Base-by-base conservation (phyloP, 2,113 vertebrate species). In the Murina feae region DNA sequence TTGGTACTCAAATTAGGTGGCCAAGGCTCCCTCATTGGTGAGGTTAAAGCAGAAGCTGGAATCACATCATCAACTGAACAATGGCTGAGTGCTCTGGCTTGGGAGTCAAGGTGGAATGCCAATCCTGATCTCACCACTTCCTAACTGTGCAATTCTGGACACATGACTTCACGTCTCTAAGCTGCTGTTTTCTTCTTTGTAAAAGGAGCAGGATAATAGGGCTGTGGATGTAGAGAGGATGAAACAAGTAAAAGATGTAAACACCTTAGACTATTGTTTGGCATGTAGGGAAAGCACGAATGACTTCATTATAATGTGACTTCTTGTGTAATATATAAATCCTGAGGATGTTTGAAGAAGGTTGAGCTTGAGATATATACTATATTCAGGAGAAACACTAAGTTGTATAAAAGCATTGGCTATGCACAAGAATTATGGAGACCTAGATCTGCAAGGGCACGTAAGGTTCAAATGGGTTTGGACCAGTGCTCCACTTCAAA, bases 131-230 rank as follows among this genome's bases (percentile, higher is more conserved):
- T 95, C 63, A 87, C 10, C 4, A 12, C 13, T 88, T 91, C 63
- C 71, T 86, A 69, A 91, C 23, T 58, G 17, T 84, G 60, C 69
- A 79, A 76, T 65, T 44, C 74, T 44, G 60, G 18, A 81, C 25
- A 94, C 69, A 20, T 49, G 39, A 84, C 30, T 82, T 93, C n/a
- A 13, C 1, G 17, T 66, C 65, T 86, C 69, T 83, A n/a, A 66
- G 32, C 6, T 58, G 37, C 32, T 25, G 37, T 51, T 83, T 82
- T 20, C 5, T 71, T 74, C 30, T 53, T 49, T 91, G 69, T 47
- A 89, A 96, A 92, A 75, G 88, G 47, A 68, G 55, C 63, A 90
- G 79, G 49, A 72, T 51, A 76, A 65, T 51, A 86, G 28, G 47
- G 32, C 23, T 55, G 6, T 69, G 44, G 37, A 53, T 71, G 28